phyloP scores from a whole-genome alignment of 2,113 vertebrate species.

The Xerus inauris region DNA sequence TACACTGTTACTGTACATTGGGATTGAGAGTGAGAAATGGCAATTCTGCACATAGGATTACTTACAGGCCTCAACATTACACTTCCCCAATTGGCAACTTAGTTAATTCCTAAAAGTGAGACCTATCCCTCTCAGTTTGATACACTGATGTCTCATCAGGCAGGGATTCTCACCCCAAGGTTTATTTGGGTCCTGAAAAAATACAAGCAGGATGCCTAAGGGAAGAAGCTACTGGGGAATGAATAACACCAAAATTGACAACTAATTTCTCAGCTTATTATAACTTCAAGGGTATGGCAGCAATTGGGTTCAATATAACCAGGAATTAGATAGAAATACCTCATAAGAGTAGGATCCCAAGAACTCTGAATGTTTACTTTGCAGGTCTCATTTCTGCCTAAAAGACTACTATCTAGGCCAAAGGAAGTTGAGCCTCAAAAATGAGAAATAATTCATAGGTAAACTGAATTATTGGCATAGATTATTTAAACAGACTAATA shows the following conservation, averaged over 20 bases:
- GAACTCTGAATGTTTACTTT: background rate
- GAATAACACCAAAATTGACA: constrained; percentile 46
- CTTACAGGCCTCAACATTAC: background rate
- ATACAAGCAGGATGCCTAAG: background rate
- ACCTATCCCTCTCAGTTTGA: constrained; percentile 45
- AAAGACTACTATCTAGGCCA: background rate
- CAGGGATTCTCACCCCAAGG: constrained; percentile 57
- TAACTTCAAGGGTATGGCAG: background rate
- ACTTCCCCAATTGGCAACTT: background rate
- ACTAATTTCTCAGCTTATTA: constrained; percentile 38
- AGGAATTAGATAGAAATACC: background rate
- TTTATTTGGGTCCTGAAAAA: background rate
- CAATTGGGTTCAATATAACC: background rate
- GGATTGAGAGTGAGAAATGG: background rate
- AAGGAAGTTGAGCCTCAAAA: constrained; percentile 5
- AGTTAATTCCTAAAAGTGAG: constrained; percentile 53
- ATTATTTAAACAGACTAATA: background rate
- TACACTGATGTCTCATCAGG: constrained; percentile 47
- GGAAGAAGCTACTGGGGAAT: background rate
- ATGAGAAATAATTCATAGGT: background rate
- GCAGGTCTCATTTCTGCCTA: background rate
- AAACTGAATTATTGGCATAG: background rate
- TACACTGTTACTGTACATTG: background rate
- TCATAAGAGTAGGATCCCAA: background rate
- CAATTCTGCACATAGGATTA: background rate